Evolutionary conservation across 2,113 vertebrate species (phyloP).

Genomic region (Larimichthys polyactis): DNA sequence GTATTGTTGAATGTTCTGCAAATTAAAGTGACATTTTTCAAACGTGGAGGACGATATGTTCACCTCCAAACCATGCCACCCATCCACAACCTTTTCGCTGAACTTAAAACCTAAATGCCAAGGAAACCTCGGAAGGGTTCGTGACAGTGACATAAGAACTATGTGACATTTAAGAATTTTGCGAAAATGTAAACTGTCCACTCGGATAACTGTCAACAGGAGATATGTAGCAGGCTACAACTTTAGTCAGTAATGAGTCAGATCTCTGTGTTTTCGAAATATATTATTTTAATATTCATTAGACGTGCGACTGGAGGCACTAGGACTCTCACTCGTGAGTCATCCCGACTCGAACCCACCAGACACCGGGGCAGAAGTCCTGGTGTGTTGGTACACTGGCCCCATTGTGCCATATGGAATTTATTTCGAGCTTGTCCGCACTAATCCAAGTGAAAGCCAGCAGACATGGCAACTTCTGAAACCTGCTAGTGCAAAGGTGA

Average conservation of each 20-base stretch:
- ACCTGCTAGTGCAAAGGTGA: slow-evolving; percentile 59
- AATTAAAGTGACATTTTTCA: slow-evolving; percentile 53
- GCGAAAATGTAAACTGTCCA: slow-evolving; percentile 59
- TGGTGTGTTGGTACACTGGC: slow-evolving; percentile 17
- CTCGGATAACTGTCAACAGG: slow-evolving; percentile 48
- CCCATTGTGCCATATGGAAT: slow-evolving; percentile 67
- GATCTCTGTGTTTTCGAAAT: slow-evolving; percentile 16
- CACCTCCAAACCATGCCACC: slow-evolving; percentile 44
- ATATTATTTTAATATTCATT: slow-evolving; percentile 50
- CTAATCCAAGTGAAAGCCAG: slow-evolving; percentile 48
- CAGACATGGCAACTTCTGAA: slow-evolving; percentile 39
- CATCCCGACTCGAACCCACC: slow-evolving; percentile 27
- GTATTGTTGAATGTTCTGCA: background rate
- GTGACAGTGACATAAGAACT: slow-evolving; percentile 41
- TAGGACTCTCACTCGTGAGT: slow-evolving; percentile 43
- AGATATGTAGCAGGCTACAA: background rate
- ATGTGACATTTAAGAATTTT: slow-evolving; percentile 68
- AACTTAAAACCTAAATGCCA: slow-evolving; percentile 67
- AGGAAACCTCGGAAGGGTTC: slow-evolving; percentile 40
- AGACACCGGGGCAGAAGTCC: slow-evolving; percentile 19
- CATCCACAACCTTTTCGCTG: slow-evolving; percentile 49
- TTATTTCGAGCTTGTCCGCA: slow-evolving; percentile 42
- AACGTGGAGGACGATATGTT: slow-evolving; percentile 10
- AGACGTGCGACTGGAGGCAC: slow-evolving; percentile 30
- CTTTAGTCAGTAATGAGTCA: slow-evolving; percentile 35